Conservation (phyloP, 2,888 invertebrate genomes). For the Andrena minutula region DNA sequence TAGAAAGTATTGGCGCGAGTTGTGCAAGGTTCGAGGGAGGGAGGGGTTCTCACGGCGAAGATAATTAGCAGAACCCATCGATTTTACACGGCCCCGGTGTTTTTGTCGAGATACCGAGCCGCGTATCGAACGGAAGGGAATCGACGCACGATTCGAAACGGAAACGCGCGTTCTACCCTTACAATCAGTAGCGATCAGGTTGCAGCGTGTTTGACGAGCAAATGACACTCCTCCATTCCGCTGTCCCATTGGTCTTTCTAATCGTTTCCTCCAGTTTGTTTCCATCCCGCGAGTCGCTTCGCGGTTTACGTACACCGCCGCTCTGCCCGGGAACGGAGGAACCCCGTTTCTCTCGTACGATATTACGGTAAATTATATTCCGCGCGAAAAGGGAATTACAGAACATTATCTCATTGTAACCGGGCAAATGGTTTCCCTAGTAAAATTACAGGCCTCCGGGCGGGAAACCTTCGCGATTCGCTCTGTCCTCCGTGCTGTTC, state of each 20-base stretch:
- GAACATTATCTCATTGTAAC: conserved; percentile 52
- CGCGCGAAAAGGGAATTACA: conserved; percentile 50
- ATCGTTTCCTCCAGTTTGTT: conserved; percentile 36
- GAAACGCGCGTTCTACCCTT: conserved; percentile 61
- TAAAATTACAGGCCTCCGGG: conserved; percentile 44
- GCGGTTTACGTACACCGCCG: neutral
- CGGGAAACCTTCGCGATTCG: conserved; percentile 43
- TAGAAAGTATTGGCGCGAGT: conserved; percentile 19
- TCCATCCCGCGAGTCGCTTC: conserved; percentile 21
- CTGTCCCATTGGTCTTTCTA: conserved; percentile 21
- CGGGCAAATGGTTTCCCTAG: conserved; percentile 50
- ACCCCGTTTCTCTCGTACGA: conserved; percentile 29
- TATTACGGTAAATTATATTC: conserved; percentile 58
- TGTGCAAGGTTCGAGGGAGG: conserved; percentile 10
- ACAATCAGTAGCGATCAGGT: conserved; percentile 28
- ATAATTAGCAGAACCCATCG: conserved; percentile 61
- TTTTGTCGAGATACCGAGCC: conserved; percentile 36
- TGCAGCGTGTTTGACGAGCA: conserved; percentile 57
- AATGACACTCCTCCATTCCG: conserved; percentile 51
- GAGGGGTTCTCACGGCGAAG: conserved; percentile 49
- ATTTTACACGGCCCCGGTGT: conserved; percentile 51
- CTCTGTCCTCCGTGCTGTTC: neutral
- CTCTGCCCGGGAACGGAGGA: conserved; percentile 8
- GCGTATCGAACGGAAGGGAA: conserved; percentile 45
- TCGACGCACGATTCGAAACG: conserved; percentile 63